phyloP scores from a whole-genome alignment of 2,797 vertebrate genomes.

The Varecia variegata region DNA sequence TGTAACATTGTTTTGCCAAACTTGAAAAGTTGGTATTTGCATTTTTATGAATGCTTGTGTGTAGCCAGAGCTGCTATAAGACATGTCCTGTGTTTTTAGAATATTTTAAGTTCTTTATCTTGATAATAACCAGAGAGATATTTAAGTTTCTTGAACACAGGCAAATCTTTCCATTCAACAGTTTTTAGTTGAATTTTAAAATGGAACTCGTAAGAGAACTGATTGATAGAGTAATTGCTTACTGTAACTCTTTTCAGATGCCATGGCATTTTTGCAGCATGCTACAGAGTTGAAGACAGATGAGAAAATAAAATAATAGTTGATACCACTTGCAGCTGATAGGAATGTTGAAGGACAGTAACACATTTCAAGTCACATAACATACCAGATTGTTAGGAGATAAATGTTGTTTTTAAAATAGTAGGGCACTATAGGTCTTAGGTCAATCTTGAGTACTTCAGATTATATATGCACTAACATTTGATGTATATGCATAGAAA shows the following conservation, averaged over 20 bases:
- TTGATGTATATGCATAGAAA: constrained; percentile 21
- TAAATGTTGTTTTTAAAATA: constrained; percentile 49
- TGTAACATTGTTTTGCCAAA: not conserved
- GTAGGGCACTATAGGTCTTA: constrained; percentile 14
- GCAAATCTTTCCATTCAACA: constrained; percentile 45
- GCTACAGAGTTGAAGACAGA: constrained; percentile 58
- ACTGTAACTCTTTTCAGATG: constrained; percentile 59
- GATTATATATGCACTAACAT: constrained; percentile 22
- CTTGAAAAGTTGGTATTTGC: not conserved
- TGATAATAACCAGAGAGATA: not conserved
- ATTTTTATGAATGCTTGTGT: constrained; percentile 16
- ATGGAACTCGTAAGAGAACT: constrained; percentile 34
- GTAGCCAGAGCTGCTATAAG: not conserved
- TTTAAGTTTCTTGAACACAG: constrained; percentile 36
- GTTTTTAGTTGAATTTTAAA: constrained; percentile 43
- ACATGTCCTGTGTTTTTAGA: constrained; percentile 6
- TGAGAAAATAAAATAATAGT: constrained; percentile 63
- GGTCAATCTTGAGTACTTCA: not conserved
- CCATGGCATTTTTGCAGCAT: constrained; percentile 34
- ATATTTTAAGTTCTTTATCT: constrained; percentile 45
- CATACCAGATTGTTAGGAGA: constrained; percentile 47
- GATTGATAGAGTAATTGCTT: constrained; percentile 44
- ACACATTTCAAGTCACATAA: constrained; percentile 49
- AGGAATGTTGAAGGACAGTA: constrained; percentile 50
- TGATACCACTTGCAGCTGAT: constrained; percentile 55